Evolutionary conservation across 2,113 vertebrate genomes (phyloP).

Genomic region (Loxodonta africana): DNA sequence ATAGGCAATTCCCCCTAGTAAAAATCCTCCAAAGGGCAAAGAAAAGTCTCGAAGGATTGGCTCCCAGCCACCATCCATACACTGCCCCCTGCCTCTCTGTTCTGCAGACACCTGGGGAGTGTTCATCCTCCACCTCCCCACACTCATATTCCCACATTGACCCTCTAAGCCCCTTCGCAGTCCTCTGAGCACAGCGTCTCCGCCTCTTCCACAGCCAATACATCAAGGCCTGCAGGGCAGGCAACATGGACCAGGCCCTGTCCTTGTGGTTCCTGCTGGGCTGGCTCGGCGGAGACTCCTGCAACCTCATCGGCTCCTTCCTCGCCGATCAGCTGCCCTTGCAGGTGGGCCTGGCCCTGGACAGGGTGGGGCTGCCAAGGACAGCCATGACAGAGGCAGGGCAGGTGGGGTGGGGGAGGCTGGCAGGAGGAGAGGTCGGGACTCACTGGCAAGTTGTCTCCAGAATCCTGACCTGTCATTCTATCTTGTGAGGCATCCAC

Average conservation of each 20-base stretch:
- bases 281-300: conserved; percentile 96
- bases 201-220: conserved; percentile 91
- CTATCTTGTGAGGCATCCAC: neutral
- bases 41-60: neutral
- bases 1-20: fast-evolving
- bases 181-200: fast-evolving
- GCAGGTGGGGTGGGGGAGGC: neutral
- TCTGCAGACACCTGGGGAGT: fast-evolving
- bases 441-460: neutral
- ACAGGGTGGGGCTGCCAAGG: neutral
- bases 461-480: neutral
- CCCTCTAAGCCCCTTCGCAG: fast-evolving
- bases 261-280: conserved; percentile 97
- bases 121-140: neutral
- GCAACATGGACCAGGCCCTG: conserved; percentile 96
- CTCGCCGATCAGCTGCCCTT: conserved; percentile 96
- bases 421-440: neutral
- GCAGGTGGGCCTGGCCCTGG: conserved; percentile 89
- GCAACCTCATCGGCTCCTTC: conserved; percentile 96
- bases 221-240: conserved; percentile 93
- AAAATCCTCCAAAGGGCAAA: neutral
- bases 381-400: neutral
- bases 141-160: neutral
- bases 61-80: fast-evolving
- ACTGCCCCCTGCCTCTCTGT: fast-evolving